Percentiles rank a stretch among this genome's conserved stretches.
These are phyloP conservation scores for Dryobates pubescens DNA, from an alignment of 2,797 vertebrate species.

Conservation along the genomic window DNA sequence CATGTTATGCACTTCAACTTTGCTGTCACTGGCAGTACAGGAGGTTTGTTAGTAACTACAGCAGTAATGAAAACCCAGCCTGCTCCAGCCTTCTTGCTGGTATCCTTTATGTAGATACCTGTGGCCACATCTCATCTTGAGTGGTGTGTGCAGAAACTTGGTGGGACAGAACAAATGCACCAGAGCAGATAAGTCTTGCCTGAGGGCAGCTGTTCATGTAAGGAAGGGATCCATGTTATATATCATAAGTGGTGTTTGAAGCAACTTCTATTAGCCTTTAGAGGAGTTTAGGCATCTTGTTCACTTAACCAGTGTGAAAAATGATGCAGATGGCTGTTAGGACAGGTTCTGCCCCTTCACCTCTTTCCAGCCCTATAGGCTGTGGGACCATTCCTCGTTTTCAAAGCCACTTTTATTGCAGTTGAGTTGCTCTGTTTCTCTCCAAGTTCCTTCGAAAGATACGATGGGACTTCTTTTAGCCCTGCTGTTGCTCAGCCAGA, in stretches of 20 bases:
- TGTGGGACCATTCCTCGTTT: not conserved
- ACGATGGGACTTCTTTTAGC: not conserved
- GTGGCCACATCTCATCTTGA: not conserved
- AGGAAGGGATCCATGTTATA: not conserved
- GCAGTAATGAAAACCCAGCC: not conserved
- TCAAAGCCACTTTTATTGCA: not conserved
- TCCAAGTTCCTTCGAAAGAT: slow-evolving; percentile 8
- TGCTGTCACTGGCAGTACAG: not conserved
- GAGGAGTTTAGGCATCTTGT: not conserved
- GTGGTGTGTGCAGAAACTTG: not conserved
- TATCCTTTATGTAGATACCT: not conserved
- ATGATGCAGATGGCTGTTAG: not conserved
- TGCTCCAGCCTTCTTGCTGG: not conserved
- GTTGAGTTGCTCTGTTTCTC: not conserved
- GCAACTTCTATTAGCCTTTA: not conserved
- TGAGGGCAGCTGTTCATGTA: not conserved
- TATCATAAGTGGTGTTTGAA: not conserved
- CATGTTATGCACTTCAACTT: not conserved
- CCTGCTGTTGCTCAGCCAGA: not conserved
- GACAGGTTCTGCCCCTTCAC: not conserved
- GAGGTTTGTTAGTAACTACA: not conserved
- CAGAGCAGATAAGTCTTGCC: not conserved
- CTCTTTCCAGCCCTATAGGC: not conserved
- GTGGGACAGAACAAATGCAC: not conserved
- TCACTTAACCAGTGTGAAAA: not conserved